Percentiles rank a stretch among this genome's conserved stretches.
phyloP scores from a whole-genome alignment of 2,113 vertebrate species.

The Bufo gargarizans region DNA sequence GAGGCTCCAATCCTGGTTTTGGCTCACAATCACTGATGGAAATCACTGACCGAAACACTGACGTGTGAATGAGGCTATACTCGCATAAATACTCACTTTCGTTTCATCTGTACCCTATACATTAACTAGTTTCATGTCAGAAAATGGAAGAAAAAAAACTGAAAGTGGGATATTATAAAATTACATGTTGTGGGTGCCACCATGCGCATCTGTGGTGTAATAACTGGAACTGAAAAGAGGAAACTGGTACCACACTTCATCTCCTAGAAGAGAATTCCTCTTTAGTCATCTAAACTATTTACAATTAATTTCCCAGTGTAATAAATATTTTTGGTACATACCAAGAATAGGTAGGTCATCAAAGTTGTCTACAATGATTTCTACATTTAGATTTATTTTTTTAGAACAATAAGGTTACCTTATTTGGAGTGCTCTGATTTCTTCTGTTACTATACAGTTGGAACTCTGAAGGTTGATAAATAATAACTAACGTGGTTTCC shows the following conservation, averaged over 20 bases:
- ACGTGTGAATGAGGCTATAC: too few species aligned
- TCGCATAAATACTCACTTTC: background rate
- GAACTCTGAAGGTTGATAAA: too few species aligned
- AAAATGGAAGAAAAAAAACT: background rate
- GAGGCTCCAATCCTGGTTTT: too few species aligned
- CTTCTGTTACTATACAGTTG: too few species aligned
- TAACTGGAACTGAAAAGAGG: slow-evolving; percentile 48
- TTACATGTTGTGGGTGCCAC: slow-evolving; percentile 29
- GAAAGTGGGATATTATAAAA: background rate
- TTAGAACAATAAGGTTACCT: too few species aligned
- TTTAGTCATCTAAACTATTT: slow-evolving; percentile 15
- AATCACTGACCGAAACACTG: too few species aligned
- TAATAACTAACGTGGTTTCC: too few species aligned
- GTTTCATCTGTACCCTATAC: background rate
- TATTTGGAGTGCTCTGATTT: too few species aligned
- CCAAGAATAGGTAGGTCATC: background rate
- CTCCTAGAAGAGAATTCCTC: slow-evolving; percentile 21
- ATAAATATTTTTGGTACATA: background rate
- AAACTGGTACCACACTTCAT: slow-evolving; percentile 7
- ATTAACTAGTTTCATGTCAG: background rate
- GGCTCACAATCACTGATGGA: too few species aligned
- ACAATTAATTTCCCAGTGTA: slow-evolving; percentile 1
- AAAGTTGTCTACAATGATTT: background rate
- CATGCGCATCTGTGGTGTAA: slow-evolving; percentile 28
- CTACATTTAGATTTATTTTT: background rate